Evolutionary conservation across 2,797 vertebrate genomes (phyloP).

Genomic region (Gymnothorax reevesii): DNA sequence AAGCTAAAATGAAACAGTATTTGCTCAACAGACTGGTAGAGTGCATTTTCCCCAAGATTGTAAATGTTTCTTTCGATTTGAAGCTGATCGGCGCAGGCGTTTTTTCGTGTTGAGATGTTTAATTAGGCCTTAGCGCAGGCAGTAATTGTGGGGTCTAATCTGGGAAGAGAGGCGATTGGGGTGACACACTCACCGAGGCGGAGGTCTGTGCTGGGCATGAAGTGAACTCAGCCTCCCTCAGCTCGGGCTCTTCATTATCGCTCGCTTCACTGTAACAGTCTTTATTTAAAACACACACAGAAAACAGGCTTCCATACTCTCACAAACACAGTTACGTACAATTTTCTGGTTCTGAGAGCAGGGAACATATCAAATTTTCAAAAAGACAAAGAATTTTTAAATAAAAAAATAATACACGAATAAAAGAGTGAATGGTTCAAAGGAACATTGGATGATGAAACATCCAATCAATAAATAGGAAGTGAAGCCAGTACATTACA

Average conservation of each 20-base stretch:
- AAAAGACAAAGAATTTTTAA: neutral
- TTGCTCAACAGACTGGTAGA: neutral
- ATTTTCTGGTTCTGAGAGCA: neutral
- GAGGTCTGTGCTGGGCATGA: neutral
- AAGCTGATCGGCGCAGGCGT: neutral
- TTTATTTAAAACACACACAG: neutral
- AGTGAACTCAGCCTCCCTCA: neutral
- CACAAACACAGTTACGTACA: neutral
- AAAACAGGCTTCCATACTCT: neutral
- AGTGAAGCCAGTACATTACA: too few species aligned
- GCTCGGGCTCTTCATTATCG: neutral
- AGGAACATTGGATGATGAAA: conserved; percentile 1
- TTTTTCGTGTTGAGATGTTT: neutral
- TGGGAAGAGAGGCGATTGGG: neutral
- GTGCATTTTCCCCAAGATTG: neutral
- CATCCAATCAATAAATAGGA: neutral
- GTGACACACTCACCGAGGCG: neutral
- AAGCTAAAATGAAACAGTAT: neutral
- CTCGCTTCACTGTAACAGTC: neutral
- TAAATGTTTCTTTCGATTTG: neutral
- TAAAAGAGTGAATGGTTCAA: neutral
- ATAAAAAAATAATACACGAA: neutral
- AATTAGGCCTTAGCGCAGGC: neutral
- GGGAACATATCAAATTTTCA: neutral
- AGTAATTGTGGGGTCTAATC: neutral